Evolutionary conservation across 2,113 vertebrate genomes (phyloP), one percentile per base, ranked within the genome.

Genomic region (Percopsis transmontana): DNA sequence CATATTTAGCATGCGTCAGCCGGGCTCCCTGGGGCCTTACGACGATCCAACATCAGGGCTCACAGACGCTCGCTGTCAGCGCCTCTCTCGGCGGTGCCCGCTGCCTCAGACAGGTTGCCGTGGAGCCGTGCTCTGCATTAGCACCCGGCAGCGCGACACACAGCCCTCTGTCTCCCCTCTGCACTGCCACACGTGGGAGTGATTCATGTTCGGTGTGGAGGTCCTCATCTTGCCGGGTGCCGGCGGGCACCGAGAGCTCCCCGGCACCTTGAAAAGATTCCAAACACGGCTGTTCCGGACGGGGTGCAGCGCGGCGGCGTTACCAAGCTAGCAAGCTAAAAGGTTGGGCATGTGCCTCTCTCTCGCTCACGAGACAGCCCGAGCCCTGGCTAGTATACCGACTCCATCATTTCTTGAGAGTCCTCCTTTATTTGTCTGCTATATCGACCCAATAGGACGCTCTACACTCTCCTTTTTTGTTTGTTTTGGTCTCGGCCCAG

Each of bases 201-300:
- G 87, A 91, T 91, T 88, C 88, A 89, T 88, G 83, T 88, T 84
- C 79, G 77, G 56, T 72, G 85, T 81, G 74, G 82, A 72, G 68
- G 27, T 33, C 68, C 80, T 84, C 5, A 65, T 65, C 80, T 83
- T 81, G 62, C 78, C 69, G 62, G 59, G 57, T 72, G 16, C 82
- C 81, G 88, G 84, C 89, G 85, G 71, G 82, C 69, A 85, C 58
- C 77, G 88, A 68, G 74, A 66, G 68, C 72, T 87, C 76, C 76
- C 84, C 81, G 85, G 87, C 87, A 80, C 27, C 27, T 33, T 33
- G 8, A 33, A 33, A 86, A 83, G 71, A 86, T 87, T 90, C 88
- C 62, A 88, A 89, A 86, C 82, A 76, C 74, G 79, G 72, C 66
- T 45, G 53, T 64, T 59, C 62, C 45, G 68, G 58, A 54, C 2